A percentile compares a stretch with the other conserved stretches of the same genome.
These are phyloP conservation scores for Connochaetes taurinus DNA, from an alignment of 2,113 vertebrate species.

Conservation along the genomic window DNA sequence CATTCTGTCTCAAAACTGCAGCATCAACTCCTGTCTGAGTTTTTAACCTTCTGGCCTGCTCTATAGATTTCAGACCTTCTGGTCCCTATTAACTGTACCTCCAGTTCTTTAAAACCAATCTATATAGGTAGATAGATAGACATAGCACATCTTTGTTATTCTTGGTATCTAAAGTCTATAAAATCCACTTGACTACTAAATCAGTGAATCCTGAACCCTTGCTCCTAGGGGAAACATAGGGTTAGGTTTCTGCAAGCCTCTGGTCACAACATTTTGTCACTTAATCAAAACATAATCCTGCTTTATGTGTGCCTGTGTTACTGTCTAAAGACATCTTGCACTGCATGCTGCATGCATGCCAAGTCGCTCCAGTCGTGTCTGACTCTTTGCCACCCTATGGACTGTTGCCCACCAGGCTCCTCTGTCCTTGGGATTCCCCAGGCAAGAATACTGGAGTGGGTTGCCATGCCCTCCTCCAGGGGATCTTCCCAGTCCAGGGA, in stretches of 20 bases:
- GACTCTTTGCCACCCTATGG: background rate
- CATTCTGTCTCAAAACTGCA: background rate
- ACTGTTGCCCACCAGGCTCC: background rate
- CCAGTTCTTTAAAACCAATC: background rate
- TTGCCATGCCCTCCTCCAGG: background rate
- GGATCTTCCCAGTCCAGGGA: background rate
- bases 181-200: background rate
- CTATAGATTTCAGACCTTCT: background rate
- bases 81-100: background rate
- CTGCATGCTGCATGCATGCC: background rate
- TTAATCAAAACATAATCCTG: background rate
- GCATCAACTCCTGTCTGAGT: background rate
- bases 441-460: background rate
- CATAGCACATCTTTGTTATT: background rate
- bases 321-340: background rate
- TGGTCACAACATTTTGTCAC: background rate
- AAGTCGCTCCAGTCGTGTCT: background rate
- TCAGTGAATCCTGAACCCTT: background rate
- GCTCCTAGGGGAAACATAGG: background rate
- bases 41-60: background rate
- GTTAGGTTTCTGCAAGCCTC: background rate
- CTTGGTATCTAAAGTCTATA: background rate
- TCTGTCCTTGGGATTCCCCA: background rate
- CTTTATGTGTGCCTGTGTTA: background rate
- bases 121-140: background rate